phyloP scores from a whole-genome alignment of 2,888 invertebrate species.

The Nyleta sp. region DNA sequence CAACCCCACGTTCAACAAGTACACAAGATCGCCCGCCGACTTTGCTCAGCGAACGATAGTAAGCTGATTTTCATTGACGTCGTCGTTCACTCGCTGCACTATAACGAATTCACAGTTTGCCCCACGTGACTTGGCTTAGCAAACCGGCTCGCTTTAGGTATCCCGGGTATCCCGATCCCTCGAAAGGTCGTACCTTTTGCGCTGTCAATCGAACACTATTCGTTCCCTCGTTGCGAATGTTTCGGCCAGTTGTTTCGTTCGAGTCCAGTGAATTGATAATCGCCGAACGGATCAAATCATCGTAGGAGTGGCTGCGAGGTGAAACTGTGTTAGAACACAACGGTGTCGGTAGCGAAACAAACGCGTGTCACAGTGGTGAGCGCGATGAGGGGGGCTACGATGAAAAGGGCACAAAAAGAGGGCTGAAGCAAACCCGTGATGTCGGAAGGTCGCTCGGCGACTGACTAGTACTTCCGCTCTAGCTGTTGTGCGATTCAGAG shows the following conservation, averaged over 20 bases:
- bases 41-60: constrained; percentile 25
- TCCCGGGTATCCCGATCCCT: no score
- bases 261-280: background rate
- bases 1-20: constrained; percentile 74
- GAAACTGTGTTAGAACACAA: constrained; percentile 31
- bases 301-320: background rate
- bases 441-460: constrained; percentile 83
- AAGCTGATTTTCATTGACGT: constrained; percentile 36
- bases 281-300: constrained; percentile 9
- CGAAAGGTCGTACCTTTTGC: no score
- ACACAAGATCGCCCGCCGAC: constrained; percentile 65
- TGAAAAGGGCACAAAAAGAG: constrained; percentile 76
- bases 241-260: no score
- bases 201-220: no score
- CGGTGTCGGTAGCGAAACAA: constrained; percentile 6
- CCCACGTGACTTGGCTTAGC: constrained; percentile 30
- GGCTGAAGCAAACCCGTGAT: constrained; percentile 81
- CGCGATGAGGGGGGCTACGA: constrained; percentile 67
- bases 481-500: constrained; percentile 82
- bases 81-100: constrained; percentile 29
- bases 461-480: constrained; percentile 82
- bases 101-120: constrained; percentile 10
- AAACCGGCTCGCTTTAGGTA: constrained; percentile 6
- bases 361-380: constrained; percentile 25
- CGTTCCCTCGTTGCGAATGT: no score